Evolutionary conservation across 1,140 invertebrate genomes (phyloP).

Genomic region (Pseudobourletiella spinata): DNA sequence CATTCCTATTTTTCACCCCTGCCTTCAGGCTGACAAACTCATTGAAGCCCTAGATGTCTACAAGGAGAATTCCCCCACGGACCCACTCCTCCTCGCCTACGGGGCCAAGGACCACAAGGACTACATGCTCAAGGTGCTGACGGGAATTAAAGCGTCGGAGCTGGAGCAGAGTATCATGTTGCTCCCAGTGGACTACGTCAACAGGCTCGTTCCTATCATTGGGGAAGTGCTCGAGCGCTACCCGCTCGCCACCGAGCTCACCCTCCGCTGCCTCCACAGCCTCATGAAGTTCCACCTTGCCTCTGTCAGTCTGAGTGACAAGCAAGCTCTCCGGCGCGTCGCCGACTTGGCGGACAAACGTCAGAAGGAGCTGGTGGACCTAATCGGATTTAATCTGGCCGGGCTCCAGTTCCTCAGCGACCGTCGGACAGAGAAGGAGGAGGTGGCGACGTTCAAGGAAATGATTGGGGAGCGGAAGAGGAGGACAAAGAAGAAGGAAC

Average conservation of each 20-base stretch:
- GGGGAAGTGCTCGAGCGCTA: slow-evolving; percentile 18
- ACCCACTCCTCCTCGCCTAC: slow-evolving; percentile 67
- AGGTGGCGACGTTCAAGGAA: slow-evolving; percentile 72
- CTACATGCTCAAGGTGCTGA: slow-evolving; percentile 70
- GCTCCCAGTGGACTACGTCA: slow-evolving; percentile 41
- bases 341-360: slow-evolving; percentile 15
- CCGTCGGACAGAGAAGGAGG: slow-evolving; percentile 67
- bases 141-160: slow-evolving; percentile 52
- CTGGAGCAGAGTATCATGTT: slow-evolving; percentile 33
- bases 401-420: slow-evolving; percentile 67
- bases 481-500: slow-evolving; percentile 60
- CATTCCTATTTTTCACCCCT: background rate
- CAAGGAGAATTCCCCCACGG: slow-evolving; percentile 56
- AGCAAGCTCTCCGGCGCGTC: slow-evolving; percentile 9
- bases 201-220: slow-evolving; percentile 23
- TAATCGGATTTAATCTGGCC: slow-evolving; percentile 77
- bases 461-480: slow-evolving; percentile 57
- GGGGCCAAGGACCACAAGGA: slow-evolving; percentile 60
- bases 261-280: slow-evolving; percentile 17
- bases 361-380: slow-evolving; percentile 51
- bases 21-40: slow-evolving; percentile 73
- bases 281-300: slow-evolving; percentile 32
- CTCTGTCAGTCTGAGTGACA: slow-evolving; percentile 21
- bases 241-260: slow-evolving; percentile 28
- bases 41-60: slow-evolving; percentile 77